Evolutionary conservation across 2,113 vertebrate genomes (phyloP).

Genomic region (Cathartes aura): DNA sequence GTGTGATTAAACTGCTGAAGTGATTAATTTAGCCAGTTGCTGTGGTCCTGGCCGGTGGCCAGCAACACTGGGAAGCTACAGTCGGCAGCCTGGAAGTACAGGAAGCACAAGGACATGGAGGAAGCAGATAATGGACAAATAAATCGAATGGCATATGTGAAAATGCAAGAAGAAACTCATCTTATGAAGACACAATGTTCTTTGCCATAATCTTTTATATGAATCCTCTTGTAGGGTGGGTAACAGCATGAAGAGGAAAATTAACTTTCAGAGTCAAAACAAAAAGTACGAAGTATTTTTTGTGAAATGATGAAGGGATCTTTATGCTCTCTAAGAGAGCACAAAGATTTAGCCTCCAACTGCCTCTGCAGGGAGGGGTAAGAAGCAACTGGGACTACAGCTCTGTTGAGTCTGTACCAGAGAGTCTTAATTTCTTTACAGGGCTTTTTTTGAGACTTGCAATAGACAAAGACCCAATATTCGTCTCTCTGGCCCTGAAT

Average conservation of each 20-base stretch:
- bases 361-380: not conserved
- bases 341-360: not conserved
- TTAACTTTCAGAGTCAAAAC: not conserved
- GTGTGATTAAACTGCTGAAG: conserved; percentile 26
- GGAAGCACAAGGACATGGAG: not conserved
- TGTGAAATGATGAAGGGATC: not conserved
- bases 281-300: not conserved
- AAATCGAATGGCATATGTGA: not conserved
- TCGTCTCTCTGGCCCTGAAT: not conserved
- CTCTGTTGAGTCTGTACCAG: not conserved
- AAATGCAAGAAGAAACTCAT: not conserved
- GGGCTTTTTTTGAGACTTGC: not conserved
- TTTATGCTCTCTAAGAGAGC: not conserved
- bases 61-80: not conserved
- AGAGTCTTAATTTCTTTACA: conserved; percentile 1
- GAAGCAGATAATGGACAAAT: not conserved
- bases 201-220: not conserved
- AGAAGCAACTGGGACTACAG: not conserved
- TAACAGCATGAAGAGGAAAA: not conserved
- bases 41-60: not conserved
- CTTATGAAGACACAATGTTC: not conserved
- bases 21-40: conserved; percentile 18
- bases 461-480: not conserved
- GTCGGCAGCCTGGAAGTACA: not conserved
- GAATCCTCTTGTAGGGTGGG: not conserved